Conservation (phyloP, 2,888 invertebrate species). For the Pristionchus exspectatus region DNA sequence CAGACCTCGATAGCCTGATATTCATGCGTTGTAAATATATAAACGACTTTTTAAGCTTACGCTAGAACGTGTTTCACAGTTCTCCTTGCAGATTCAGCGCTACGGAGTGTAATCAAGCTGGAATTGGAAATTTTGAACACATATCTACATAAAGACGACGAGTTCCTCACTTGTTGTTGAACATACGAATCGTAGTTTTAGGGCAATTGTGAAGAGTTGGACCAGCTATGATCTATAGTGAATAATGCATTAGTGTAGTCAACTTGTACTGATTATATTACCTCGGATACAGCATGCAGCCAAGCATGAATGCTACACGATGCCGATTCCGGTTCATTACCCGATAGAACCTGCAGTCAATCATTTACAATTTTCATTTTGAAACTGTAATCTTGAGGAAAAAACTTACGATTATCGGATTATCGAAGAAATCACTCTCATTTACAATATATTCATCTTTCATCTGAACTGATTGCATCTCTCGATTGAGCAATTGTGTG, state of each 20-base stretch:
- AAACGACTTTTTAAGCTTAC: not conserved
- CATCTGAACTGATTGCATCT: not conserved
- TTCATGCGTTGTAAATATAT: not conserved
- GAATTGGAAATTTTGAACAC: not conserved
- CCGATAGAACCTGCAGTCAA: not conserved
- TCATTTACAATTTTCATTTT: not conserved
- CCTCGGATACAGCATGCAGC: slow-evolving; percentile 14
- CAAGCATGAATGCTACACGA: not conserved
- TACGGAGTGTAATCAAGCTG: slow-evolving; percentile 17
- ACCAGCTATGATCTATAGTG: not conserved
- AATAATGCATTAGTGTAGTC: too few relatives aligned
- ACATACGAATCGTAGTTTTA: not conserved
- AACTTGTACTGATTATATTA: not conserved
- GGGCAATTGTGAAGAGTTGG: slow-evolving; percentile 16
- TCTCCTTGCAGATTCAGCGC: slow-evolving; percentile 17
- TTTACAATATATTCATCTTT: not conserved
- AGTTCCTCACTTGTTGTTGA: not conserved
- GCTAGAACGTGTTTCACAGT: not conserved
- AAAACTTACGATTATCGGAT: not conserved
- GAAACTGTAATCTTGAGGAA: not conserved
- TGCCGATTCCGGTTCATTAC: not conserved
- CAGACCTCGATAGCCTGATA: not conserved
- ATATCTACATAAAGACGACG: not conserved
- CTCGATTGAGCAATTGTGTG: slow-evolving; percentile 6
- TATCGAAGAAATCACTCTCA: not conserved